Percentiles rank a stretch among this genome's conserved stretches.
These are phyloP conservation scores for Anthrax anthrax DNA, from an alignment of 2,888 invertebrate species.

Conservation along the genomic window DNA sequence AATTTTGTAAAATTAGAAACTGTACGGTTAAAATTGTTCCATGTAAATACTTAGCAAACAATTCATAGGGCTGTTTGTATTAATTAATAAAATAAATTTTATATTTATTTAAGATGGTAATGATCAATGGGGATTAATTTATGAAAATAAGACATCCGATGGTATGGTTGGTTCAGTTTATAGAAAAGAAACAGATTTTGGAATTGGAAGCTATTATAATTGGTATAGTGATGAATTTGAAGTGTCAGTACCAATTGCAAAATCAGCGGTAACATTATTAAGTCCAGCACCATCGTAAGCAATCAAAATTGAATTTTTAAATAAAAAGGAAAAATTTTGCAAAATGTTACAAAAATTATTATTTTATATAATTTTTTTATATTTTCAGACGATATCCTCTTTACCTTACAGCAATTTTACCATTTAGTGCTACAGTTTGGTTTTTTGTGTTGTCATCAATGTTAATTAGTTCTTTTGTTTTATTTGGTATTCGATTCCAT, in stretches of 20 bases:
- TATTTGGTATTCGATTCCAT: constrained; percentile 19
- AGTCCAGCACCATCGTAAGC: constrained; percentile 27
- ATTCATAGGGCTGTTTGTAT: too few species aligned
- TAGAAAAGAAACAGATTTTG: constrained; percentile 24
- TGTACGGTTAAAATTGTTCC: constrained; percentile 24
- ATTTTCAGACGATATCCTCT: constrained; percentile 22
- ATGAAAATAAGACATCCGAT: constrained; percentile 24
- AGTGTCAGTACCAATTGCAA: constrained; percentile 25
- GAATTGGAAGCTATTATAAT: constrained; percentile 30
- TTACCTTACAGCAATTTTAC: constrained; percentile 25
- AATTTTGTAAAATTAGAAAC: constrained; percentile 25
- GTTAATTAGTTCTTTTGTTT: constrained; percentile 17
- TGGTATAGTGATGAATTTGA: constrained; percentile 29
- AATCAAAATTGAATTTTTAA: not conserved
- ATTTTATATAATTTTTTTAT: not conserved
- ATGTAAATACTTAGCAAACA: constrained; percentile 19
- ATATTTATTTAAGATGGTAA: constrained; percentile 19
- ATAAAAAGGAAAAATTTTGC: not conserved
- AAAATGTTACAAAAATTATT: too few species aligned
- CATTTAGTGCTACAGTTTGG: constrained; percentile 23
- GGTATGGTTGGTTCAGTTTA: constrained; percentile 29
- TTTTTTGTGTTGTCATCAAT: constrained; percentile 15
- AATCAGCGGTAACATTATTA: constrained; percentile 27
- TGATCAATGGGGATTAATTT: constrained; percentile 29
- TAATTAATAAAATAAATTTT: not conserved